Conservation (phyloP, 2,797 vertebrate species). For the Malacoraja senta region DNA sequence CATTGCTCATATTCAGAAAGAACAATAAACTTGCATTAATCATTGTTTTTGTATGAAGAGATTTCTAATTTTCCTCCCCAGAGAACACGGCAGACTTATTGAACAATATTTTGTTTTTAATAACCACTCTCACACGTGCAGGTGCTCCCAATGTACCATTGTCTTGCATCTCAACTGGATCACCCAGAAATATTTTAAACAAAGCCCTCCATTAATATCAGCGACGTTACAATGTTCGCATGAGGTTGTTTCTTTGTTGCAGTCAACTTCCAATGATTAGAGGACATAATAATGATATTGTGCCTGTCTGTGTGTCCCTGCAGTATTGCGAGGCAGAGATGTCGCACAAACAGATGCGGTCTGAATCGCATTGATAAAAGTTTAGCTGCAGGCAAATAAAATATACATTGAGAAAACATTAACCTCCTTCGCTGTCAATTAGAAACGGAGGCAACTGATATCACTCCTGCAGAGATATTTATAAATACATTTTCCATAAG, state of each 20-base stretch:
- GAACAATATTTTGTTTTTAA: not conserved
- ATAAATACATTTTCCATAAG: not conserved
- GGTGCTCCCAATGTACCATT: not conserved
- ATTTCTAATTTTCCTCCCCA: not conserved
- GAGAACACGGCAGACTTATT: not conserved
- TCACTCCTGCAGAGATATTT: not conserved
- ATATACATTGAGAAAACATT: not conserved
- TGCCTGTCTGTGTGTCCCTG: not conserved
- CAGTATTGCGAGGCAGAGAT: not conserved
- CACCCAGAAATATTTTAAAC: not conserved
- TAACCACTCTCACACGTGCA: not conserved
- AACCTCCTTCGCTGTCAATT: not conserved
- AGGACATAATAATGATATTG: not conserved
- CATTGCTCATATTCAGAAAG: too few species aligned
- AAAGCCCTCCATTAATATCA: slow-evolving; percentile 18
- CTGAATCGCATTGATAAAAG: not conserved
- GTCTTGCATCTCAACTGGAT: not conserved
- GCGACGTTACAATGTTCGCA: not conserved
- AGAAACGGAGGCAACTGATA: not conserved
- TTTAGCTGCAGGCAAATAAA: slow-evolving; percentile 18
- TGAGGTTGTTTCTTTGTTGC: not conserved
- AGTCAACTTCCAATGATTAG: not conserved
- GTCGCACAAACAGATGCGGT: not conserved
- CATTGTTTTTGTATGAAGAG: not conserved
- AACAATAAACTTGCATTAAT: not conserved